Base-by-base conservation (phyloP, 2,797 vertebrate species). In the Centroberyx gerrardi region DNA sequence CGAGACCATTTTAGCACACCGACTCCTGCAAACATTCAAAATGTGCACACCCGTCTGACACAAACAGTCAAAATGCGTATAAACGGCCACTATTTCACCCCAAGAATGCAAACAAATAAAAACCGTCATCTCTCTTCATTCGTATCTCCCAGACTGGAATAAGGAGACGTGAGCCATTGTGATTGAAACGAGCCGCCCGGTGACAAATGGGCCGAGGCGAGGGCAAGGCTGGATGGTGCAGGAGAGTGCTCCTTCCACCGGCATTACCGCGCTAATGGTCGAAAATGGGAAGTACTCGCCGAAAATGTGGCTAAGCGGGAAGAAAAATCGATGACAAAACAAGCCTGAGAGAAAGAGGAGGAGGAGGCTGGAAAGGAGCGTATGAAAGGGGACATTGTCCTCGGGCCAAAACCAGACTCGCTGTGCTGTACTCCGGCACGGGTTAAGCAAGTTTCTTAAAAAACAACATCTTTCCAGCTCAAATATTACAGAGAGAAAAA, bases 241-340 rank as follows among this genome's bases (percentile, higher is more conserved):
- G 62, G 61, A 70, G 78, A 78, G 67, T 22, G 51, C 40, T 58
- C 51, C 63, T 71, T 80, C 61, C 53, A 72, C 66, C 69, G 65
- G 56, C 80, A 72, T 72, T 80, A 77, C 72, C 46, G 48, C 14
- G 38, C 77, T 89, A 91, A 92, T 88, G 83, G 83, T 42, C 81
- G 64, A 69, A 87, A 86, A 90, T 81, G 63, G 68, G 78, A 64
- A 68, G 59, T 74, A 46, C 31, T 65, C 9, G 8, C 51, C 67
- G 48, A 77, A 80, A 80, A 81, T 49, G 76, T 74, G 63, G 69
- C 67, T 72, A 46, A 55, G 44, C 8, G 33, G 53, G 76, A 82
- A 56, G 48, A 74, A 76, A 48, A 79, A 85, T 65, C 31, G 33
- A 83, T 81, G 48, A 63, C 49, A 68, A 70, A 88, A 82, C 61